A percentile compares a stretch with the other conserved stretches of the same genome.
These are phyloP conservation scores for Drosophila dunni DNA, from an alignment of 1,140 invertebrate genomes.

Conservation along the genomic window DNA sequence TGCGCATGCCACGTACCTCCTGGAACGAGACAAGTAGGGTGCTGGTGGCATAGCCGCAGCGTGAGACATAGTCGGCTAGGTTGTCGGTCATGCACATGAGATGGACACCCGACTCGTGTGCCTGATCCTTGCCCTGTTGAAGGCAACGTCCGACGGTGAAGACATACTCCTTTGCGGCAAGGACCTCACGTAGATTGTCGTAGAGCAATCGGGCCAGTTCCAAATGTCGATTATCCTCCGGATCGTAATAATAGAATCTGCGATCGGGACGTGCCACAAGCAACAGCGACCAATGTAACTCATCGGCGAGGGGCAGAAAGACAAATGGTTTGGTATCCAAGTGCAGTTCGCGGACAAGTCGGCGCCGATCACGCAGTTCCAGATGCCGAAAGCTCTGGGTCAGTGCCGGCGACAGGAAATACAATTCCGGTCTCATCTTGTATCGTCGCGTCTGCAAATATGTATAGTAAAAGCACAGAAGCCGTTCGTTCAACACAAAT, in stretches of 20 bases:
- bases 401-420: conserved; percentile 33
- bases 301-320: conserved; percentile 32
- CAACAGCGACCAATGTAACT: conserved; percentile 50
- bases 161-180: conserved; percentile 14
- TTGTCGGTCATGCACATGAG: conserved; percentile 53
- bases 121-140: conserved; percentile 21
- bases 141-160: conserved; percentile 44
- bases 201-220: conserved; percentile 17
- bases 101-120: conserved; percentile 36
- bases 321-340: conserved; percentile 35
- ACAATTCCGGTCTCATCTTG: conserved; percentile 13
- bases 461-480: conserved; percentile 38
- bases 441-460: conserved; percentile 41
- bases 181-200: conserved; percentile 14
- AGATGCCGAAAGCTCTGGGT: background rate
- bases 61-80: conserved; percentile 38
- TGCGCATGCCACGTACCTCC: conserved; percentile 38
- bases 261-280: conserved; percentile 50
- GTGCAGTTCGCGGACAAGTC: background rate
- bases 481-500: conserved; percentile 33
- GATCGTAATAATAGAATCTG: conserved; percentile 47
- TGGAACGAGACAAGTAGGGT: conserved; percentile 42
- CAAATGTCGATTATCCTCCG: conserved; percentile 43
- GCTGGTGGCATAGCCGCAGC: conserved; percentile 53
- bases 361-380: conserved; percentile 1